Conservation (phyloP, 2,888 invertebrate genomes). For the Ectemnius continuus region DNA sequence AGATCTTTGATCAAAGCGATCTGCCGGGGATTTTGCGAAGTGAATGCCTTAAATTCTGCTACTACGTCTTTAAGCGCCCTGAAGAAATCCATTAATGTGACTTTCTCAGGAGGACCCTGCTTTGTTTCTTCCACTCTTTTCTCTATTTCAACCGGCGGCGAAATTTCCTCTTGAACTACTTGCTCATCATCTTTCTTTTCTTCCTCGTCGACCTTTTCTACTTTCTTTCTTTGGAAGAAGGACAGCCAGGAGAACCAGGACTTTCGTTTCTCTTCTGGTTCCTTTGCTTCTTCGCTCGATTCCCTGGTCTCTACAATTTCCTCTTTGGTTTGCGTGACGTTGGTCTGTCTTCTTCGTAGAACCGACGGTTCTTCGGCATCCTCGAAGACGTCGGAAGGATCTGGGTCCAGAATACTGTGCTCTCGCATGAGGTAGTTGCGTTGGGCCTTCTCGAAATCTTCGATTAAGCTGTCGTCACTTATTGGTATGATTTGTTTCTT, state of each 20-base stretch:
- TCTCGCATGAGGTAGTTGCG: conserved; percentile 58
- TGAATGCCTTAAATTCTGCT: conserved; percentile 79
- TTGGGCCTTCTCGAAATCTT: conserved; percentile 68
- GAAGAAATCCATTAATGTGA: conserved; percentile 65
- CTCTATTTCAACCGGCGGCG: conserved; percentile 17
- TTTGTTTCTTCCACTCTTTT: conserved; percentile 32
- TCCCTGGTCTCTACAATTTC: conserved; percentile 60
- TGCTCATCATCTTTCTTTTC: conserved; percentile 33
- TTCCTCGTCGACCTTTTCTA: conserved; percentile 61
- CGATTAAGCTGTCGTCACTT: conserved; percentile 65
- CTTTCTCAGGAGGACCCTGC: conserved; percentile 56
- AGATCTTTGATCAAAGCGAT: conserved; percentile 80
- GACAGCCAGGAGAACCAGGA: conserved; percentile 69
- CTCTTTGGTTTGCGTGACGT: conserved; percentile 63
- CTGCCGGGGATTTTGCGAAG: conserved; percentile 80
- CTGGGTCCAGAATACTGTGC: conserved; percentile 63
- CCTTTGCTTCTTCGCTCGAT: conserved; percentile 61
- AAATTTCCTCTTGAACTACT: conserved; percentile 41
- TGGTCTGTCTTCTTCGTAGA: conserved; percentile 61
- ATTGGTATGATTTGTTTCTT: conserved; percentile 74
- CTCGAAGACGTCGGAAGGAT: conserved; percentile 41
- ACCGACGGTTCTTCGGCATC: conserved; percentile 24
- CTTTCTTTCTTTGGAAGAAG: conserved; percentile 58
- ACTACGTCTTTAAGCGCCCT: conserved; percentile 59
- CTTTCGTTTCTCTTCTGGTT: conserved; percentile 40